Evolutionary conservation across 2,797 vertebrate genomes (phyloP).

Genomic region (Neosilurus hyrtlii): DNA sequence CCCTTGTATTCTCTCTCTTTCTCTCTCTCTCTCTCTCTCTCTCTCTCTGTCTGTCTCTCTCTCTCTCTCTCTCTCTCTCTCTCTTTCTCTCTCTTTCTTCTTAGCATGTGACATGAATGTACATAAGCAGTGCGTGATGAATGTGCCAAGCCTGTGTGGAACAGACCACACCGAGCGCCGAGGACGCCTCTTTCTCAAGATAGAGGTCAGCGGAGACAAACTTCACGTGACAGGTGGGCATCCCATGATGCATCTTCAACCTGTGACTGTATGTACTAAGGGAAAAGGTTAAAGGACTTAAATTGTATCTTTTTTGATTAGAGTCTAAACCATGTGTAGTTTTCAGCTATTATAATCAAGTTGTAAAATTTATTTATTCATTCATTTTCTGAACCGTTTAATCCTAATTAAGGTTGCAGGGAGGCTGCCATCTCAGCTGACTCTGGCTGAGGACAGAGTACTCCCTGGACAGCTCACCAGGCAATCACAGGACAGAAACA

Average conservation of each 20-base stretch:
- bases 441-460: no score
- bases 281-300: not conserved
- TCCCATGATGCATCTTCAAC: not conserved
- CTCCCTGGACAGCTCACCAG: no score
- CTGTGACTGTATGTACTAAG: not conserved
- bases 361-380: not conserved
- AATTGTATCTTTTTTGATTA: not conserved
- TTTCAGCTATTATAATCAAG: not conserved
- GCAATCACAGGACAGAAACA: no score
- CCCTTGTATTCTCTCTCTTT: not conserved
- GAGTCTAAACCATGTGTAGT: not conserved
- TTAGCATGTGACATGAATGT: slow-evolving; percentile 98
- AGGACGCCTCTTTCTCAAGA: slow-evolving; percentile 92
- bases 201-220: slow-evolving; percentile 86
- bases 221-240: slow-evolving; percentile 88
- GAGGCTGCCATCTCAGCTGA: no score
- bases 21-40: no score
- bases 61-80: slow-evolving; percentile 14
- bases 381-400: no score
- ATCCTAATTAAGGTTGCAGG: no score
- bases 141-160: slow-evolving; percentile 94
- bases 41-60: not conserved
- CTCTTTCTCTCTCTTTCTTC: slow-evolving; percentile 30
- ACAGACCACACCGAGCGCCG: slow-evolving; percentile 96
- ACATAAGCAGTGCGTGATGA: slow-evolving; percentile 96